Evolutionary conservation across 2,113 vertebrate species (phyloP), one percentile per base, ranked within the genome.

Genomic region (Varanus salvator): DNA sequence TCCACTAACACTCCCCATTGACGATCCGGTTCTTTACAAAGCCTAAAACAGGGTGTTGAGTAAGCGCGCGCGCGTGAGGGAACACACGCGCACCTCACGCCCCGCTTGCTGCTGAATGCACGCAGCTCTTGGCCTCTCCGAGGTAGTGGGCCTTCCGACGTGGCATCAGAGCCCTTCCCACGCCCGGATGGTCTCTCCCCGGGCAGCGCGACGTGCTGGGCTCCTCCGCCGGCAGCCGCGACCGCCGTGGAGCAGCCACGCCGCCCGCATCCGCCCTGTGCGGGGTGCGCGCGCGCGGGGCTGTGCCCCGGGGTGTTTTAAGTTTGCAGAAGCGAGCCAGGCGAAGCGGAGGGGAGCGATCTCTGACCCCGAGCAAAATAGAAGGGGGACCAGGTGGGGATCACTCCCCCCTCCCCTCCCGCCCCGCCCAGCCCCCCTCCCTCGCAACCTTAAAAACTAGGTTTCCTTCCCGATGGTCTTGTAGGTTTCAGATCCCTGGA

Each of bases 101-200:
- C 95, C 96, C 92, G 90, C 66, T 96, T 93, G 96, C 92, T 95
- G 94, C 96, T 95, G 95, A 97, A 96, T 96, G 95, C 95, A 9
- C 88, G 95, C 95, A 8, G 87, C 84, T 84, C 97, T 96, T 80
- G 90, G 95, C 92, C 95, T 96, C 21, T 92, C 94, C 92, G 92
- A 96, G 93, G 95, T 97, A 1, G 14, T 89, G 95, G 92, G 92
- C 96, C 97, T 97, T 97, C 97, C 97, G 96, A 97, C 95, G 96
- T 95, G 87, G 92, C 92, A 97, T 3, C 97, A 97, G 97, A 97
- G 96, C 89, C 75, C 89, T 96, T 96, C 94, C 96, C 96, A 95
- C 97, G 97, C 97, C 93, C 96, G 97, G 96, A 97, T 96, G 97
- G 97, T 97, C 97, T 95, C 97, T 98, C 97, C 98, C 97, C 96